phyloP scores from a whole-genome alignment of 1,140 invertebrate genomes.

The Atta colombica region DNA sequence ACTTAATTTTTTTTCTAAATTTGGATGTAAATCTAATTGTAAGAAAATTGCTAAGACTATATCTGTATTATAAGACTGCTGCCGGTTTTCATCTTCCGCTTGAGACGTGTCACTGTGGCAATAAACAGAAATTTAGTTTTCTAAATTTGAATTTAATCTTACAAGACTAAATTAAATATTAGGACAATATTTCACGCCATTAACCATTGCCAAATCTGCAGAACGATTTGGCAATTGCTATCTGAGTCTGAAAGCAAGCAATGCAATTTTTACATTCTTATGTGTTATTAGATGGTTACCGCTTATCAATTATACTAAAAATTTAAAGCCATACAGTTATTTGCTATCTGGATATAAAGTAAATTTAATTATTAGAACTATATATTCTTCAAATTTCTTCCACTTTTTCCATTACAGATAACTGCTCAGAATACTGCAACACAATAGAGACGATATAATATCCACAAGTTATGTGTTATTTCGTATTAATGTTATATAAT shows the following conservation, averaged over 20 bases:
- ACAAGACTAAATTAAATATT: conserved; percentile 23
- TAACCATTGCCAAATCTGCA: conserved; percentile 65
- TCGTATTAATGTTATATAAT: conserved; percentile 20
- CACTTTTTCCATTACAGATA: conserved; percentile 12
- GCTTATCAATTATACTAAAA: conserved; percentile 30
- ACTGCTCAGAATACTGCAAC: conserved; percentile 44
- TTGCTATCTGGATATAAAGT: conserved; percentile 48
- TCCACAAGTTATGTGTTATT: background rate
- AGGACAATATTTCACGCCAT: conserved; percentile 71
- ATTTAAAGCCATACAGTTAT: conserved; percentile 52
- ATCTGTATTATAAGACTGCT: conserved; percentile 37
- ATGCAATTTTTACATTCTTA: conserved; percentile 31
- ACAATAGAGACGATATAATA: conserved; percentile 20
- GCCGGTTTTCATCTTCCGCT: conserved; percentile 52
- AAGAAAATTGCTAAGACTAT: background rate
- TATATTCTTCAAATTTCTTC: conserved; percentile 34
- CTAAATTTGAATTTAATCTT: conserved; percentile 26
- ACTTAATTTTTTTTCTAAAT: conserved; percentile 40
- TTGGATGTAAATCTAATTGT: conserved; percentile 43
- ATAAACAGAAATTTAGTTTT: conserved; percentile 36
- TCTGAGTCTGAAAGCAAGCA: conserved; percentile 64
- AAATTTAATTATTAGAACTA: conserved; percentile 43
- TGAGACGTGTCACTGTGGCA: conserved; percentile 15
- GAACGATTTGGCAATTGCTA: conserved; percentile 61
- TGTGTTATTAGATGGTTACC: conserved; percentile 21